Base-by-base conservation (phyloP, 2,113 vertebrate genomes). In the Martes martes region DNA sequence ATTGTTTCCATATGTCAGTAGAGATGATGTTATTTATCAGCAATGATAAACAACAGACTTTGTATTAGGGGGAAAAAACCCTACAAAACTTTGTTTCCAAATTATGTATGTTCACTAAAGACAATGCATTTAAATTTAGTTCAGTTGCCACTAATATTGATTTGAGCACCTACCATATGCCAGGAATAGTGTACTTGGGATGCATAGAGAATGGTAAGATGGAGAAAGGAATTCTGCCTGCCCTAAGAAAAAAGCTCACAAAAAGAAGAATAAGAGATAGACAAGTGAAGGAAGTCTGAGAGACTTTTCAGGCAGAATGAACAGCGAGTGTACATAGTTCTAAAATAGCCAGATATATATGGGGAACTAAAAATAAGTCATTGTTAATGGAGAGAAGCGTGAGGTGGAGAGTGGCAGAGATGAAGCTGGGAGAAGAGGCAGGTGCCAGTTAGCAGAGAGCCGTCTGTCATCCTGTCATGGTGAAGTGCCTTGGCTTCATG, bases 401-500 rank as follows among this genome's bases (percentile, higher is more conserved):
- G 15, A 89, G 81, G 67, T 82, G 83, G 31, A 94, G 61, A 90
- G 69, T 81, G 61, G 63, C 84, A 92, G 69, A 80, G 47, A 89
- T 10, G 63, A 86, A 65, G 33, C 61, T 39, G 63, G 57, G 16
- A 8, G 52, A 59, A 39, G 74, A 96, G 93, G 81, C 96, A 97
- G 93, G 95, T 95, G 88, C 91, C 92, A 84, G 67, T 92, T 74
- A 94, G 89, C 52, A 39, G 73, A 91, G 67, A 87, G 45, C 67
- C 87, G 95, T 92, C 95, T 97, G 96, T 95, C 84, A 73, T n/a
- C 31, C 93, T 94, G 69, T 94, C 95, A 86, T 36, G 18, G 61
- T 63, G 63, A 95, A 39, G 42, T 21, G 55, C 55, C 45, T 79
- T 65, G 45, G 36, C 69, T 92, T 80, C 50, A 24, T 26, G 55